Base-by-base conservation (phyloP, 2,888 invertebrate species). In the Temnothorax ravouxi region DNA sequence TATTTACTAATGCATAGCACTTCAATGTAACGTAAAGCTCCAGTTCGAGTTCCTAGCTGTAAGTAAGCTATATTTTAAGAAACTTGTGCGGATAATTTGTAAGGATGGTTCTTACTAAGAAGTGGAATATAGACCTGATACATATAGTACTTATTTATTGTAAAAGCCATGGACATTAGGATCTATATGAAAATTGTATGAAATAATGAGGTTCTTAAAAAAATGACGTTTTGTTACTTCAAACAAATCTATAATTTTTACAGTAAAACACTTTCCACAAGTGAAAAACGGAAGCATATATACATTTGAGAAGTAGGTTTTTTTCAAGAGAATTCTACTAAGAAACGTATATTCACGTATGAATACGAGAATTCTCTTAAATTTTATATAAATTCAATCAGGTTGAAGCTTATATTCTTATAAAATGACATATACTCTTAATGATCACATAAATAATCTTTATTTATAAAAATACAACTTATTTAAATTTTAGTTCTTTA, bases 21-120 rank as follows among this genome's bases (percentile, higher is more conserved):
- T 29, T 47, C 8, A 15, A 47, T 61, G 21, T 47, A 15, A 47
- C 47, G 29, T 62, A 41, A 69, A 52, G 50, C n/a, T n/a, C n/a
- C n/a, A 71, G 9, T 72, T 44, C n/a, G n/a, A 38, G 3, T 67
- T 62, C 59, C 77, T 67, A 83, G 86, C n/a, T n/a, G n/a, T 89
- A 89, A 80, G 87, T 86, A 87, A 64, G 61, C 71, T 84, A 84
- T 84, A 84, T 11, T 83, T 59, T 89, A 84, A 86, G 83, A 77
- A 75, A 81, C 85, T 87, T 89, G 83, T 86, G 85, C 83, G 88
- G 76, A 18, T 64, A 84, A 69, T 84, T 84, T 74, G 71, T 75
- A 85, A 86, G 84, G 88, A 79, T 50, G 84, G 76, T 87, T 62
- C 9, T 59, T 79, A 83, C 83, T 85, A 88, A 72, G 71, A 52